Evolutionary conservation across 2,888 invertebrate species (phyloP).

Genomic region (Heliconius erato): DNA sequence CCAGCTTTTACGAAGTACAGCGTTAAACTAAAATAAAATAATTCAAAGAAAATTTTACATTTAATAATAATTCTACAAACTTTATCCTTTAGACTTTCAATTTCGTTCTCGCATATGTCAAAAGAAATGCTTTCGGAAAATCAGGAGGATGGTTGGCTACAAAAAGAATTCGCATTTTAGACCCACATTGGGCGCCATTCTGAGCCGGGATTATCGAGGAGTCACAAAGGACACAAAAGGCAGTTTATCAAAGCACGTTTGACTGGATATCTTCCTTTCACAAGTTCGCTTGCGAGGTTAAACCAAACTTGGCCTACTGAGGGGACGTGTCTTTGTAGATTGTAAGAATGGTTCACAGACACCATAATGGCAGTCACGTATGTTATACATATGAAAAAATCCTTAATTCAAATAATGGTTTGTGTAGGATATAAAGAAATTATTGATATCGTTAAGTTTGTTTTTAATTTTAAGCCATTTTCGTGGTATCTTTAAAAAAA

Average conservation of each 20-base stretch:
- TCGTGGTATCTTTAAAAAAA: too few relatives aligned
- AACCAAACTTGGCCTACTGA: conserved; percentile 56
- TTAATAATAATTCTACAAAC: conserved; percentile 8
- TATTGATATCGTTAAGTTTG: neutral
- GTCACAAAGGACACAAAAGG: conserved; percentile 76
- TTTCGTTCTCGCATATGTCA: conserved; percentile 39
- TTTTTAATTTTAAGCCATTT: neutral
- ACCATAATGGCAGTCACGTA: conserved; percentile 30
- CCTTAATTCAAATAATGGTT: neutral
- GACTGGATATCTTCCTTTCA: conserved; percentile 68
- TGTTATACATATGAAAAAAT: conserved; percentile 9
- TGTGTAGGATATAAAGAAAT: neutral
- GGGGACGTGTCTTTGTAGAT: conserved; percentile 43
- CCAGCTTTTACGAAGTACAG: too few relatives aligned
- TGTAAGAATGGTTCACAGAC: conserved; percentile 37
- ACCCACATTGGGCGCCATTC: conserved; percentile 61
- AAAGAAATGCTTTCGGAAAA: conserved; percentile 41
- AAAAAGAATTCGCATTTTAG: conserved; percentile 65
- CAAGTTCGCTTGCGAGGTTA: conserved; percentile 62
- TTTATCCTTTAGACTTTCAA: conserved; percentile 30
- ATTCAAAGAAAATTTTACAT: neutral
- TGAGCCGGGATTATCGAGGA: conserved; percentile 69
- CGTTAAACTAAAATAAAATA: too few relatives aligned
- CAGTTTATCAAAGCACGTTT: conserved; percentile 76
- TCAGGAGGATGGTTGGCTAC: conserved; percentile 58